These are phyloP conservation scores for Drosophila borborema DNA, from an alignment of 2,888 invertebrate genomes.

Conservation along the genomic window DNA sequence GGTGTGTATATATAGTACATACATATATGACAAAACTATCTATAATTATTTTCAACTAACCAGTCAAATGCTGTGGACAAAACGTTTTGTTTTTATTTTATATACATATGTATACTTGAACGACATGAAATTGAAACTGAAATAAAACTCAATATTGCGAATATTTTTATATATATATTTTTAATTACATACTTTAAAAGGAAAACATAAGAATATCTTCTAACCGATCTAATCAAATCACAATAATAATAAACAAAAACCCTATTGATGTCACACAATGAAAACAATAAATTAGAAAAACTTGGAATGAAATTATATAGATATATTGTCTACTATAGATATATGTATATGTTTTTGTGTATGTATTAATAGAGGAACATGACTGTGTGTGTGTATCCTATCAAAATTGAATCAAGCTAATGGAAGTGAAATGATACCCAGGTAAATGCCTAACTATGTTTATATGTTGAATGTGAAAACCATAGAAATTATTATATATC, in stretches of 20 bases:
- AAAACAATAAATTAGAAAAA: constrained; percentile 15
- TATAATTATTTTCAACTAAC: constrained; percentile 29
- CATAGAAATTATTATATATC: constrained; percentile 71
- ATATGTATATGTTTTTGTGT: constrained; percentile 21
- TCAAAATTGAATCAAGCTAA: constrained; percentile 41
- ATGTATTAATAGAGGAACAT: constrained; percentile 44
- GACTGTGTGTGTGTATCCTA: constrained; percentile 70
- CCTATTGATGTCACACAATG: constrained; percentile 49
- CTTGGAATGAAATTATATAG: constrained; percentile 44
- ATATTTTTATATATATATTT: constrained; percentile 66
- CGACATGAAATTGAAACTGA: constrained; percentile 32
- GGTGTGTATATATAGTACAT: constrained; percentile 25
- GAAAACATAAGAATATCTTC: constrained; percentile 26
- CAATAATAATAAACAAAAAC: constrained; percentile 24
- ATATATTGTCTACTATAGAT: constrained; percentile 40
- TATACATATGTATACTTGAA: constrained; percentile 21
- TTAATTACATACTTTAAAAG: constrained; percentile 33
- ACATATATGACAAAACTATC: constrained; percentile 20
- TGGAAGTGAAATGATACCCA: constrained; percentile 28
- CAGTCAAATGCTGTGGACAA: constrained; percentile 42
- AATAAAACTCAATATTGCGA: constrained; percentile 41
- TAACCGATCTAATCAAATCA: constrained; percentile 33
- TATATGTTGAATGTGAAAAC: constrained; percentile 71
- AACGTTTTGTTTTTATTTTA: constrained; percentile 27
- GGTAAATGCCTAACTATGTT: constrained; percentile 41